A percentile compares a stretch with the other conserved stretches of the same genome.
These are phyloP conservation scores for Novumbra hubbsi DNA, from an alignment of 2,797 vertebrate species.

Conservation along the genomic window DNA sequence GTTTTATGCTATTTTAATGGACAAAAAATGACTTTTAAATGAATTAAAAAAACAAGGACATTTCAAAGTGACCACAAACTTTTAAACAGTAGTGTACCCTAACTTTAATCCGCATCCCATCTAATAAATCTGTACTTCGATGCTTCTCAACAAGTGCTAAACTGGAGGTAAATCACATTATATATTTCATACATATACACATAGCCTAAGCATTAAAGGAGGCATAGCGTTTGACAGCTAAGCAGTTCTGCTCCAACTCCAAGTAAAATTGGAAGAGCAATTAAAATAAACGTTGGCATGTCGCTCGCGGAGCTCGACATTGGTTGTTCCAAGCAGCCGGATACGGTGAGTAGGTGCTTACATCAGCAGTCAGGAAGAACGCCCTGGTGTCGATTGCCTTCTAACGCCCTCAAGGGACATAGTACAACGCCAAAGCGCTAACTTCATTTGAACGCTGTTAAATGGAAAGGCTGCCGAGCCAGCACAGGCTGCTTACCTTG, in stretches of 20 bases:
- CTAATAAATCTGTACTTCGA: background rate
- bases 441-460: slow-evolving; percentile 73
- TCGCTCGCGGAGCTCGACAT: slow-evolving; percentile 52
- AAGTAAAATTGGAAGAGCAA: slow-evolving; percentile 49
- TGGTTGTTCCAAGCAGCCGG: slow-evolving; percentile 57
- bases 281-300: slow-evolving; percentile 39
- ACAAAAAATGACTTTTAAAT: too few species aligned
- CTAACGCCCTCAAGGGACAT: slow-evolving; percentile 22
- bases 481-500: slow-evolving; percentile 76
- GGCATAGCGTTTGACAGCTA: slow-evolving; percentile 33
- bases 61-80: too few species aligned
- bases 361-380: slow-evolving; percentile 71
- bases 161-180: background rate
- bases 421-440: slow-evolving; percentile 64
- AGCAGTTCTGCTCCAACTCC: slow-evolving; percentile 25
- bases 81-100: too few species aligned
- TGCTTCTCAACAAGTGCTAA: background rate
- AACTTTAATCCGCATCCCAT: too few species aligned
- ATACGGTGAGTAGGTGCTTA: slow-evolving; percentile 64
- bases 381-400: slow-evolving; percentile 45
- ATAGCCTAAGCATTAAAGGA: slow-evolving; percentile 3
- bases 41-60: too few species aligned
- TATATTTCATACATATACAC: slow-evolving; percentile 6
- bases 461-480: slow-evolving; percentile 49
- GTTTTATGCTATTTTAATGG: too few species aligned